Evolutionary conservation across 2,797 vertebrate species (phyloP), one percentile per base, ranked within the genome.

Genomic region (Sebastes matsubarae): DNA sequence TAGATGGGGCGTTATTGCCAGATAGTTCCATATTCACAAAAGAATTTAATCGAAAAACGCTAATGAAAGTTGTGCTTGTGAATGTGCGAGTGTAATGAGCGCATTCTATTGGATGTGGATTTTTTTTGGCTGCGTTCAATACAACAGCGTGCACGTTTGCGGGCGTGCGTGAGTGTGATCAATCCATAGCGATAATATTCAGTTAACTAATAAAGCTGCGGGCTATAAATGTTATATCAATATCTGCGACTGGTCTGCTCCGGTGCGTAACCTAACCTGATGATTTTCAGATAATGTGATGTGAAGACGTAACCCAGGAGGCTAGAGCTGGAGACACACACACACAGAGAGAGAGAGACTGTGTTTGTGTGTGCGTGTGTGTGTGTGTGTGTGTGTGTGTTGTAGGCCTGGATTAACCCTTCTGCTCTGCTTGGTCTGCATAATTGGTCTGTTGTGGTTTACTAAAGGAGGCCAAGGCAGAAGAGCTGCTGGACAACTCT

Each of bases 221-320:
- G 85, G 90, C 84, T 34, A 86, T 93, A 81, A 90, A 87, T 83
- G 80, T 81, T 78, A 90, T 90, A 93, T 92, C 88, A 90, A 94
- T 93, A 92, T 84, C 59, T 86, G 86, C 50, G 77, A 89, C 42
- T 74, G 88, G 88, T 88, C 83, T 80, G 83, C 84, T 89, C 82
- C 34, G 18, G 70, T 74, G 82, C 59, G 38, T 87, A 87, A 82
- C 70, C 63, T 61, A 71, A 87, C 80, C 72, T 79, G 84, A 91
- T 88, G 86, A 90, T 91, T 88, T 89, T 92, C 81, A 85, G 89
- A 92, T 94, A 88, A 92, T 90, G 80, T 73, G 84, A 86, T 79
- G 82, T 80, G 81, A 91, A 84, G 87, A 90, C 70, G 27, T 66
- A 82, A 82, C 75, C 82, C 85, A 73, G 81, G 90, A 90, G 87